A percentile compares a stretch with the other conserved stretches of the same genome.
These are phyloP conservation scores for Sitophilus oryzae DNA, from an alignment of 1,140 invertebrate genomes.

Conservation along the genomic window DNA sequence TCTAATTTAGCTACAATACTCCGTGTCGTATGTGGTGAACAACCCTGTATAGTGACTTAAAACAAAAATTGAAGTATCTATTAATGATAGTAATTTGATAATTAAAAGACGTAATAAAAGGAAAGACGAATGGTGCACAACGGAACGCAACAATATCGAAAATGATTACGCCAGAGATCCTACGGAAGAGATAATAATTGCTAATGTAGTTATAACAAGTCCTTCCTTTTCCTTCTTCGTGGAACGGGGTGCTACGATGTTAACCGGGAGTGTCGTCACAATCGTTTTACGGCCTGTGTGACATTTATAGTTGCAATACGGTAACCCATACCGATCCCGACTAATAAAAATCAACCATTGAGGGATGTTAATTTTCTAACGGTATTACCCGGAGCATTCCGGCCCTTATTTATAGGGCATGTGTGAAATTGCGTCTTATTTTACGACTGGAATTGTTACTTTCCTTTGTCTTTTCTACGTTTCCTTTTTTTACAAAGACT, in stretches of 20 bases:
- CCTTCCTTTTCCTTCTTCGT: constrained; percentile 16
- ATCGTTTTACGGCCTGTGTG: constrained; percentile 12
- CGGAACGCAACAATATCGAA: constrained; percentile 18
- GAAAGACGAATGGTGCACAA: no score
- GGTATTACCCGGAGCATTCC: constrained; percentile 7
- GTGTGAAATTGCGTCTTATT: not conserved
- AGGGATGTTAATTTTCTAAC: constrained; percentile 12
- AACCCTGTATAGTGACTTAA: no score
- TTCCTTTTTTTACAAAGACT: not conserved
- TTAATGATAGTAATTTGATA: no score
- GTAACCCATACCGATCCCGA: constrained; percentile 16
- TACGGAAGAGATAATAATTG: constrained; percentile 24
- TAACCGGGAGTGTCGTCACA: constrained; percentile 19
- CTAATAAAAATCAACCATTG: constrained; percentile 22
- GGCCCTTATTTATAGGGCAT: constrained; percentile 8
- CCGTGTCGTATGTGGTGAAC: no score
- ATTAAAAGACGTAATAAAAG: no score
- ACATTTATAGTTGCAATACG: constrained; percentile 21
- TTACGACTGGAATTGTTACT: not conserved
- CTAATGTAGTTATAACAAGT: constrained; percentile 22
- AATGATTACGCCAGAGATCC: constrained; percentile 20
- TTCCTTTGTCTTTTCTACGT: not conserved
- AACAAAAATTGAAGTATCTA: no score
- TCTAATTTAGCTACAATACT: no score
- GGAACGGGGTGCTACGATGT: constrained; percentile 5